Conservation (phyloP, 2,797 vertebrate genomes). For the Schizopygopsis malacanthus region DNA sequence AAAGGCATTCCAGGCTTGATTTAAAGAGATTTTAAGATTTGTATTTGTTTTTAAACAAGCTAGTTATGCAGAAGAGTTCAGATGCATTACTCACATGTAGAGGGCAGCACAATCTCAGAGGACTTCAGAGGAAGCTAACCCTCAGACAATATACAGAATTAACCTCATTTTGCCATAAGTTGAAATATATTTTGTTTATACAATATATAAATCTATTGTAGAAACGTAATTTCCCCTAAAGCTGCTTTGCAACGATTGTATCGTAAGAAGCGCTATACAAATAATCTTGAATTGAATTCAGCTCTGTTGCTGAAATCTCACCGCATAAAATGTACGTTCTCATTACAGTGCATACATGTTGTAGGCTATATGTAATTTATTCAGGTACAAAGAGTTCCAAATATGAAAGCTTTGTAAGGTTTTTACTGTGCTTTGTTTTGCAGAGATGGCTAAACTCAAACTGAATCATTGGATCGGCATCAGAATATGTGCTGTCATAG, state of each 20-base stretch:
- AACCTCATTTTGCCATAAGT: too few species aligned
- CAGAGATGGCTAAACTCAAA: constrained; percentile 64
- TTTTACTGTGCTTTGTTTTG: constrained; percentile 31
- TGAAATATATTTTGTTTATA: too few species aligned
- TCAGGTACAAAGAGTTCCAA: neutral
- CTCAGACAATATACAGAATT: too few species aligned
- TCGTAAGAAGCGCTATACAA: too few species aligned
- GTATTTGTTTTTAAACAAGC: neutral
- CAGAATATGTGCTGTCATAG: constrained; percentile 41
- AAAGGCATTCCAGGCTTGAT: neutral
- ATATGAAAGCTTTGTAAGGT: neutral
- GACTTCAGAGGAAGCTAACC: too few species aligned
- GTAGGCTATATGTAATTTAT: neutral
- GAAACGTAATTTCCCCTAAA: too few species aligned
- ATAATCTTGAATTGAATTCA: too few species aligned
- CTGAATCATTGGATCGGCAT: constrained; percentile 54
- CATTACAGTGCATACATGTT: neutral
- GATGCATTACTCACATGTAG: neutral
- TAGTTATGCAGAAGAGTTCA: neutral
- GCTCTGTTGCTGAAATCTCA: neutral
- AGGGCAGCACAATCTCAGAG: neutral
- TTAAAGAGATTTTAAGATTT: neutral
- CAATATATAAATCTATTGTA: too few species aligned
- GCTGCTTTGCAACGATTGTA: too few species aligned
- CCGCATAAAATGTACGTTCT: neutral